Percentiles rank a stretch among this genome's conserved stretches.
phyloP scores from a whole-genome alignment of 37 sponge, comb jelly and placozoan species.

The Sycon ciliatum region DNA sequence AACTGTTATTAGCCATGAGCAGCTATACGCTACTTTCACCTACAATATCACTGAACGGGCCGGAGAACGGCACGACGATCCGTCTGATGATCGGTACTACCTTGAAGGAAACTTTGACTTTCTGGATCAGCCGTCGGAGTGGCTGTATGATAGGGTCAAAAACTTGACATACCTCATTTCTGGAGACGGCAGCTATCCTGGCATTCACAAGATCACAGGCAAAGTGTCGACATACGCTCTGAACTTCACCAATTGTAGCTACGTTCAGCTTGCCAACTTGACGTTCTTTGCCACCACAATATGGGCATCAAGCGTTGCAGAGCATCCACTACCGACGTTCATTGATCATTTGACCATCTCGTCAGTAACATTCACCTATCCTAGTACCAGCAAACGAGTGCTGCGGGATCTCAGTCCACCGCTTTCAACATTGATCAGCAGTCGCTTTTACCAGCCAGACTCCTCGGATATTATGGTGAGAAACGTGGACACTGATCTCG shows the following conservation, averaged over 20 bases:
- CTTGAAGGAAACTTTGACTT: slow-evolving; percentile 51
- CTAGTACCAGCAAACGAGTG: slow-evolving; percentile 20
- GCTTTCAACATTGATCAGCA: too few relatives aligned
- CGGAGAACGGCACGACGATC: background rate
- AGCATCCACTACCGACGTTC: too few relatives aligned
- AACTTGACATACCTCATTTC: slow-evolving; percentile 39
- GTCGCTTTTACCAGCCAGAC: too few relatives aligned
- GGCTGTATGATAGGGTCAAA: slow-evolving; percentile 39
- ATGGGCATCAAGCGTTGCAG: background rate
- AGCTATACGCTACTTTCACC: slow-evolving; percentile 12
- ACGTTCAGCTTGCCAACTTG: slow-evolving; percentile 8
- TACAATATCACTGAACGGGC: too few relatives aligned
- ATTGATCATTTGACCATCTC: slow-evolving; percentile 12
- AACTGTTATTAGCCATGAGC: background rate
- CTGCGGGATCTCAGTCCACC: too few relatives aligned
- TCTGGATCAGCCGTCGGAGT: slow-evolving; percentile 53
- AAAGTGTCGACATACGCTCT: slow-evolving; percentile 26
- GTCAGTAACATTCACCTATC: too few relatives aligned
- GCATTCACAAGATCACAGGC: background rate
- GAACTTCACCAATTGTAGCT: slow-evolving; percentile 12
- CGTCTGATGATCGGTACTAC: slow-evolving; percentile 12
- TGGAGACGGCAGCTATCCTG: slow-evolving; percentile 20
- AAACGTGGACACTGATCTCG: too few relatives aligned
- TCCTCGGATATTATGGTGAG: too few relatives aligned
- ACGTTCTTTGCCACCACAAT: slow-evolving; percentile 33